Conservation (phyloP, 2,113 vertebrate genomes). For the Indri indri region DNA sequence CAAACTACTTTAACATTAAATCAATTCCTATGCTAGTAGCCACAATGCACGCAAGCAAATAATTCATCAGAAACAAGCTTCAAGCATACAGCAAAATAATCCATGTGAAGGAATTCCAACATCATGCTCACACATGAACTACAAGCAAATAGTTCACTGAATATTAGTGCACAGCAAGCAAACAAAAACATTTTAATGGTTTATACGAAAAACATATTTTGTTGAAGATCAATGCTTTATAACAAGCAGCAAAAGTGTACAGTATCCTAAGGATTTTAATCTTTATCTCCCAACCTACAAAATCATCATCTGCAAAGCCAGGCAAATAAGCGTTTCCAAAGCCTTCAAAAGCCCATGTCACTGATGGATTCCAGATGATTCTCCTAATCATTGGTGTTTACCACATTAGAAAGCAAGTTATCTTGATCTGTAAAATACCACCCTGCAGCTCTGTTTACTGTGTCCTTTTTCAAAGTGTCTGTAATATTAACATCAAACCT, state of each 20-base stretch:
- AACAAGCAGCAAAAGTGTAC: constrained; percentile 20
- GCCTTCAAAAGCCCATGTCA: neutral
- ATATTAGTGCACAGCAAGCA: neutral
- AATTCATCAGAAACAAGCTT: constrained; percentile 42
- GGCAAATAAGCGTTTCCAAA: constrained; percentile 16
- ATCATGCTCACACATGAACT: neutral
- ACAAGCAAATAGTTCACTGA: neutral
- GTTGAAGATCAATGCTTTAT: neutral
- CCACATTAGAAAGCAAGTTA: neutral
- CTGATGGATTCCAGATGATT: constrained; percentile 43
- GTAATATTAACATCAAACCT: neutral
- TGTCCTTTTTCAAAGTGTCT: neutral
- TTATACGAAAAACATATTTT: neutral
- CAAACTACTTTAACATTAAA: constrained; percentile 34
- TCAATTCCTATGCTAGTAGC: constrained; percentile 8
- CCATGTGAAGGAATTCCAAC: neutral
- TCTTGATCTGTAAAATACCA: constrained; percentile 12
- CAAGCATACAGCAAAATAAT: neutral
- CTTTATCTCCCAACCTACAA: neutral
- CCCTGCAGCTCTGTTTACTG: neutral
- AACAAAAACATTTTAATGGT: neutral
- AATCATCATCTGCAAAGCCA: constrained; percentile 14
- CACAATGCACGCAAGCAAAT: constrained; percentile 16
- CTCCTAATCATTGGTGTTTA: neutral
- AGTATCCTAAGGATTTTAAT: neutral